These are phyloP conservation scores for Morpho deidamia DNA, from an alignment of 2,888 invertebrate species.

Conservation along the genomic window DNA sequence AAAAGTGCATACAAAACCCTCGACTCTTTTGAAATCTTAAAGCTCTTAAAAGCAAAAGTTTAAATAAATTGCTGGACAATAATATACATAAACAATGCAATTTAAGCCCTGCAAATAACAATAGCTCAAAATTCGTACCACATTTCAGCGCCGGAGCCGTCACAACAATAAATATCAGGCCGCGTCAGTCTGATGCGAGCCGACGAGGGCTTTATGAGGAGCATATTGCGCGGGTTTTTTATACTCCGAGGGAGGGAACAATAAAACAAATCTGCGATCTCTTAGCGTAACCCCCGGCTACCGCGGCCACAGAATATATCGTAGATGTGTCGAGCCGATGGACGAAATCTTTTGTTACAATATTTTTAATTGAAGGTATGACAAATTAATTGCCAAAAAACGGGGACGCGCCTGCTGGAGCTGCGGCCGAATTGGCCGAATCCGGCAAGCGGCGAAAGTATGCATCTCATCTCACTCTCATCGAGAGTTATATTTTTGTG, in stretches of 20 bases:
- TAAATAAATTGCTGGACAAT: background rate
- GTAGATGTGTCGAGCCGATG: background rate
- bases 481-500: too few relatives aligned
- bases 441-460: too few relatives aligned
- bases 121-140: background rate
- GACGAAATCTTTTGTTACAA: background rate
- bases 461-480: too few relatives aligned
- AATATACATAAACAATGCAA: background rate
- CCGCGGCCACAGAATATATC: slow-evolving; percentile 25
- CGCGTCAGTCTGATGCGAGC: slow-evolving; percentile 29
- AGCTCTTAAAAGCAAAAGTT: background rate
- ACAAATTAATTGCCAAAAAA: too few relatives aligned
- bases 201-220: slow-evolving; percentile 41
- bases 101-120: slow-evolving; percentile 2
- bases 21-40: too few relatives aligned
- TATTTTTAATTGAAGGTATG: too few relatives aligned
- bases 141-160: slow-evolving; percentile 21
- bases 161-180: slow-evolving; percentile 45
- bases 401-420: too few relatives aligned
- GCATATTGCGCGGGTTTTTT: slow-evolving; percentile 58
- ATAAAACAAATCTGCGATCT: slow-evolving; percentile 45
- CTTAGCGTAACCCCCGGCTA: slow-evolving; percentile 30
- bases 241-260: slow-evolving; percentile 34
- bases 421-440: too few relatives aligned
- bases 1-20: too few relatives aligned